Conservation (phyloP, 2,113 vertebrate species). For the Ptyas mucosa region DNA sequence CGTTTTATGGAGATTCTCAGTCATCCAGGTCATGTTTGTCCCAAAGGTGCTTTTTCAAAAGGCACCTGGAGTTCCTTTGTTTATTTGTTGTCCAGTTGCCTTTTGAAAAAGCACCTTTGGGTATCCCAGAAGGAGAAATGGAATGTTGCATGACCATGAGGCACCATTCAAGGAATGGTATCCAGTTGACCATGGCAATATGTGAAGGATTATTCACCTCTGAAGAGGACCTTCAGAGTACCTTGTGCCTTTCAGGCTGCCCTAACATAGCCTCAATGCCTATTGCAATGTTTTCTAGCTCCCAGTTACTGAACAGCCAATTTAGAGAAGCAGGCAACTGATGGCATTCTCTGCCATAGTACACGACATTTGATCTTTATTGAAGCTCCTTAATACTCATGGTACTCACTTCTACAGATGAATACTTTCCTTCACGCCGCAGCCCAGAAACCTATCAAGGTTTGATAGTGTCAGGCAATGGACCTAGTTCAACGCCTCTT, state of each 20-base stretch:
- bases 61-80: neutral
- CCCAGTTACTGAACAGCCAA: neutral
- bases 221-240: neutral
- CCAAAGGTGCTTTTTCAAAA: neutral
- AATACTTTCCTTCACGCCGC: neutral
- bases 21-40: neutral
- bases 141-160: neutral
- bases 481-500: neutral
- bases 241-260: neutral
- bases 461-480: neutral
- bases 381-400: neutral
- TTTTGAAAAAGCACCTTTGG: neutral
- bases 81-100: neutral
- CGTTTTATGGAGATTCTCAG: neutral
- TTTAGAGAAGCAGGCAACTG: neutral
- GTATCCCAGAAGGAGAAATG: neutral
- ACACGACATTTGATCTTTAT: neutral
- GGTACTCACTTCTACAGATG: neutral
- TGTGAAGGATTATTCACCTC: neutral
- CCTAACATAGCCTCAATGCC: neutral
- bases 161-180: neutral
- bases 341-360: neutral
- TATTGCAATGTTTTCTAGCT: neutral
- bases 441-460: neutral
- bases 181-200: neutral